Base-by-base conservation (phyloP, 2,797 vertebrate species). In the Argyrosomus regius region DNA sequence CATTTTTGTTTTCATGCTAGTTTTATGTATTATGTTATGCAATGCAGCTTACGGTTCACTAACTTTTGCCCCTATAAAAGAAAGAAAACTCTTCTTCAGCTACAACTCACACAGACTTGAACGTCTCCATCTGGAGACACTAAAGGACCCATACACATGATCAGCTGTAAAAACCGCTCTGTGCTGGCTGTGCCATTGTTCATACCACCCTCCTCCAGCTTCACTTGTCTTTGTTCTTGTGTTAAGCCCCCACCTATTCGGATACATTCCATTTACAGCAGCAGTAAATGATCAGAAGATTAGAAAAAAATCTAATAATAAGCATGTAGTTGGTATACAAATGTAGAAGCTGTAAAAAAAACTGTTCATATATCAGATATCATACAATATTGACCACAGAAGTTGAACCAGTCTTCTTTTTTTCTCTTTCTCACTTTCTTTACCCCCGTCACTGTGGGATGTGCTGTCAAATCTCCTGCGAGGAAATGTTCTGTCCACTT, bases 401-500 rank as follows among this genome's bases (percentile, higher is more conserved):
- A 14, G 53, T 8, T 56, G 14, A 26, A 7, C 5, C 53, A 56
- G 4, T 28, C 24, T 49, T 22, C 11, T 41, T 17, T 3, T 56
- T 54, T 45, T 45, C 8, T 24, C 57, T 24, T 26, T 72, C 70
- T 72, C 70, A 61, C 17, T 54, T 43, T 28, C 4, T n/a, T 5
- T 26, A 20, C 9, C 48, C 41, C n/a, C 24, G 18, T 60, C 24
- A 20, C 31, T 62, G 70, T 39, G 5, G 56, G 7, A 49, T 7
- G 18, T 22, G 22, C 6, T 31, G 70, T 73, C 52, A n/a, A 10
- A 62, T 26, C 22, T 2, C 54, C 35, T 62, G 22, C 17, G 12
- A 73, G 24, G 4, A 46, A 31, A 54, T 14, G 16, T 62, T 72
- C 58, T 45, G 13, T 53, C 48, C 41, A 69, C 17, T 43, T 61